Evolutionary conservation across 1,140 invertebrate species (phyloP).

Genomic region (Bombus difficillimus): DNA sequence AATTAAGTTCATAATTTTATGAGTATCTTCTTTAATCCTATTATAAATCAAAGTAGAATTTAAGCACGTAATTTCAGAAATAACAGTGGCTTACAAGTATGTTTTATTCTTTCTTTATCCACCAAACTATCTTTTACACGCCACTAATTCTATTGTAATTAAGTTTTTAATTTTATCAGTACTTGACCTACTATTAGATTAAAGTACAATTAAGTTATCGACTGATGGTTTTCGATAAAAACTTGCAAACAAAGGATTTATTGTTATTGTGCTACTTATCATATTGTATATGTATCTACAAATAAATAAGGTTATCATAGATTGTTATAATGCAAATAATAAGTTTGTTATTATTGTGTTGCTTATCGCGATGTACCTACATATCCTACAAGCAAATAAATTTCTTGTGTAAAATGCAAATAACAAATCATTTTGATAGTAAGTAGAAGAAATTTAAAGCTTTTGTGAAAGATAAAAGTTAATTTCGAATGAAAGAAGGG

Average conservation of each 20-base stretch:
- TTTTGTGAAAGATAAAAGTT: not conserved
- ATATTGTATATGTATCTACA: not conserved
- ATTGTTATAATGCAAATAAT: not conserved
- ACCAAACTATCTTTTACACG: not conserved
- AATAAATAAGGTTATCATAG: not conserved
- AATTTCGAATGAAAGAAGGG: not conserved
- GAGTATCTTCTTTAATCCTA: not conserved
- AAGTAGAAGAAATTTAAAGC: not conserved
- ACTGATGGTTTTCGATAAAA: no score
- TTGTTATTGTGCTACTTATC: not conserved
- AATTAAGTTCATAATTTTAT: not conserved
- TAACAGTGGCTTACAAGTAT: not conserved
- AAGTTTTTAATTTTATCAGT: not conserved
- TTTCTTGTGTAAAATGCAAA: not conserved
- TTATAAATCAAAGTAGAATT: not conserved
- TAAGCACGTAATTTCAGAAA: not conserved
- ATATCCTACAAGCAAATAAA: not conserved
- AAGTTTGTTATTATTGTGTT: not conserved
- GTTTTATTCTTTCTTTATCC: not conserved
- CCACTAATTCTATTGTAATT: not conserved
- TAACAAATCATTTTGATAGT: not conserved
- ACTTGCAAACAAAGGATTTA: no score
- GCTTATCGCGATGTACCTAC: not conserved
- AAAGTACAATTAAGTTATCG: not conserved
- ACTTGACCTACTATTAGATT: not conserved